Evolutionary conservation across 1,140 invertebrate species (phyloP), one percentile per base, ranked within the genome.

Genomic region (Radopholus similis): DNA sequence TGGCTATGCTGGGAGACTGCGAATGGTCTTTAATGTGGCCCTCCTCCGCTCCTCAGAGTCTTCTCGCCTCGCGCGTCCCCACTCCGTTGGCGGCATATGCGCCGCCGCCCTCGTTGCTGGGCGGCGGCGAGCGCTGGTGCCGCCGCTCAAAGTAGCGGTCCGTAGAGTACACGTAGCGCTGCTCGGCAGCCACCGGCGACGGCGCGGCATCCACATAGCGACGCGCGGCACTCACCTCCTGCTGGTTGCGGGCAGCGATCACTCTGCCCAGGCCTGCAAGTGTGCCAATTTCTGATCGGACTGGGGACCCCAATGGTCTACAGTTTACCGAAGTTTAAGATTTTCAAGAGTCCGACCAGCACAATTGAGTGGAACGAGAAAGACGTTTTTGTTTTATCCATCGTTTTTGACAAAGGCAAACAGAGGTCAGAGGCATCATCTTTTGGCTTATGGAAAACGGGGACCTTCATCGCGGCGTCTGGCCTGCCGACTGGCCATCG

Each of bases 401-500:
- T 59, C 8, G n/a, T 44, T 59, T 38, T 58, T 58, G 30, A 57
- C 34, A 58, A 38, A 13, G 8, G n/a, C 18, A 21, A 34, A 13
- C n/a, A 35, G 18, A 40, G 13, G 26, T 32, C 11, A 4, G 34
- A 26, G 23, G 49, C 21, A 9, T 56, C 37, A 42, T 66, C 18
- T 60, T 34, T 23, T 9, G 55, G 8, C 40, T 64, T 57, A 65
- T n/a, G 34, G 40, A 56, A 44, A 40, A 28, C 38, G 53, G 6
- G 53, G 54, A 34, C 38, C 54, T 57, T 42, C 54, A 30, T 55
- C 37, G n/a, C 53, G 30, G 21, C 21, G 47, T 34, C 30, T 35
- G 28, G 55, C 58, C n/a, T 40, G 57, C 18, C 68, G 11, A 9
- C 35, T 30, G n/a, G 53, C 55, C 73, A 77, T 73, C 35, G 73